Evolutionary conservation across 2,113 vertebrate genomes (phyloP), one percentile per base, ranked within the genome.

Genomic region (Zingel zingel): DNA sequence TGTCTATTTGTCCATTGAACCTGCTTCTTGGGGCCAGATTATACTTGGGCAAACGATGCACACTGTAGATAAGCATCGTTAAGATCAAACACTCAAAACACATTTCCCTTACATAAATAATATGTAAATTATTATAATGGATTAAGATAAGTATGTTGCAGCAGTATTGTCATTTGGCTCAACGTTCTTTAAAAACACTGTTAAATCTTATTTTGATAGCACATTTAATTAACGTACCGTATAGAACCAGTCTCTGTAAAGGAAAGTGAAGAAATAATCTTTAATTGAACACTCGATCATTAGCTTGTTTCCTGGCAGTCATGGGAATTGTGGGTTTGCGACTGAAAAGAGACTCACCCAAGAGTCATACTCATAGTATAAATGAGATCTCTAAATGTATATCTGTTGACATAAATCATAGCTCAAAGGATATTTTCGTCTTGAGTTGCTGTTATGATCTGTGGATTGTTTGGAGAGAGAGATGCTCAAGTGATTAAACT

Each of bases 281-380:
- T 61, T 10, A 36, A 27, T 65, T 70, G 14, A 84, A 14, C n/a
- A 30, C 51, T 56, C 1, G 23, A 51, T 71, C 15, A 50, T 74
- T 27, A 62, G 57, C 36, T 33, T 84, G 45, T 21, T 47, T 66
- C 53, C 59, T 50, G 4, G 57, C 43, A 69, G 23, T 74, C 30
- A 33, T 63, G 23, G 43, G 69, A n/a, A 65, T 27, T 67, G 23
- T 50, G 58, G 57, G 9, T 63, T 58, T 82, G 79, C 19, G 39
- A 68, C 59, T 62, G 47, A 57, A 63, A 78, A 73, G 51, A 54
- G 61, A 77, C 39, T 51, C 30, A 54, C 5, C 16, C 54, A 59
- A n/a, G 62, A 64, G 67, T 74, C 27, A 84, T 36, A 77, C 16
- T 58, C 48, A 59, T 74, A 54, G 15, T 64, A 72, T 43, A 77